A percentile compares a stretch with the other conserved stretches of the same genome.
These are phyloP conservation scores for Aix galericulata DNA, from an alignment of 2,113 vertebrate genomes.

Conservation along the genomic window DNA sequence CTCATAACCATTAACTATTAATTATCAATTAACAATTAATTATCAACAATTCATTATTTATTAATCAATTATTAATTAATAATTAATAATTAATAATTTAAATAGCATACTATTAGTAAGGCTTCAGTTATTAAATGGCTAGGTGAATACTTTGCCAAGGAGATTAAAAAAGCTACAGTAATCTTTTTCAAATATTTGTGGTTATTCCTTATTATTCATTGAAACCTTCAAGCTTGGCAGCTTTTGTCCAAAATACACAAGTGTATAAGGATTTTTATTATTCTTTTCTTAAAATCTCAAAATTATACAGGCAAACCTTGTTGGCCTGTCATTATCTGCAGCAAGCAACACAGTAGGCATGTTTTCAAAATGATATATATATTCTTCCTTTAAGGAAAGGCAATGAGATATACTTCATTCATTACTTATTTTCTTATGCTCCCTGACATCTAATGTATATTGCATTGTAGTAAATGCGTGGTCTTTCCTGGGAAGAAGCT, in stretches of 20 bases:
- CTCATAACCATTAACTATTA: background rate
- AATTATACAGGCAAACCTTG: background rate
- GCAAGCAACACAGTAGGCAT: background rate
- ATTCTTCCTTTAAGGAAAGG: background rate
- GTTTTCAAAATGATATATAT: background rate
- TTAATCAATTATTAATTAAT: no score
- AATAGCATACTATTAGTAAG: background rate
- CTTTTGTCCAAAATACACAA: background rate
- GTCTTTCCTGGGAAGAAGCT: background rate
- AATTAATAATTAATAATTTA: background rate
- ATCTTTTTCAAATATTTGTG: background rate
- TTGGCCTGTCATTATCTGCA: background rate
- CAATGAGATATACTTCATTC: background rate
- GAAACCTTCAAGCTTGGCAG: background rate
- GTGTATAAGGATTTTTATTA: background rate
- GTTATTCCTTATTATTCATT: background rate
- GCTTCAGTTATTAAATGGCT: background rate
- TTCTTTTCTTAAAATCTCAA: background rate
- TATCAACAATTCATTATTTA: no score
- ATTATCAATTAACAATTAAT: no score
- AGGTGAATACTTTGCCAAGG: background rate
- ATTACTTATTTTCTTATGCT: background rate
- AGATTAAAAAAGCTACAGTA: background rate
- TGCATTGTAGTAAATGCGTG: background rate
- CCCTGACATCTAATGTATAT: background rate